Conservation (phyloP, 1,140 invertebrate genomes). For the Panagrolaimus sp. region DNA sequence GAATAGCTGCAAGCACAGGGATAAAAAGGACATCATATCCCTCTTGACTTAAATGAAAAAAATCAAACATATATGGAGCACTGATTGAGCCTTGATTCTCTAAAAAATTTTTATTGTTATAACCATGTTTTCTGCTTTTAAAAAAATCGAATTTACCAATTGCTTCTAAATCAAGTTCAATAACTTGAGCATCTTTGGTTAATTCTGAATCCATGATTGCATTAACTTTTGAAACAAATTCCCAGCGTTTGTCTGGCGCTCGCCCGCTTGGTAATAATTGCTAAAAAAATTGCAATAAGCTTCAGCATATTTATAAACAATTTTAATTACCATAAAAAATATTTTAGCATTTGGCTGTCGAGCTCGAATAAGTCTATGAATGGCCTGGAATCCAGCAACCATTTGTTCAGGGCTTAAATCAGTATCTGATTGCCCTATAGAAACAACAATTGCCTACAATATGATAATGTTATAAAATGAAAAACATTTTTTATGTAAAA, state of each 20-base stretch:
- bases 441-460: conserved; percentile 20
- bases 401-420: conserved; percentile 13
- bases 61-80: conserved; percentile 22
- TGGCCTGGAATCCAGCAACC: conserved; percentile 6
- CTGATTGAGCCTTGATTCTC: conserved; percentile 16
- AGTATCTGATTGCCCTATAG: conserved; percentile 23
- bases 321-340: conserved; percentile 26
- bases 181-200: conserved; percentile 11
- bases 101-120: conserved; percentile 17
- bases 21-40: conserved; percentile 19
- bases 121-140: too few species aligned
- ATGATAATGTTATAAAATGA: not conserved
- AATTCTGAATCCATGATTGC: conserved; percentile 20
- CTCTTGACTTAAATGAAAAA: conserved; percentile 21
- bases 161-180: conserved; percentile 12
- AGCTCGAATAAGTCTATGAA: conserved; percentile 4
- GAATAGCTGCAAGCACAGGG: conserved; percentile 3
- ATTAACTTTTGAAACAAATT: conserved; percentile 23
- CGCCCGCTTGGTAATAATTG: conserved; percentile 23
- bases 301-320: not conserved
- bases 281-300: conserved; percentile 11
- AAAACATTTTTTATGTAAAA: conserved; percentile 19
- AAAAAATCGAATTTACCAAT: conserved; percentile 17
- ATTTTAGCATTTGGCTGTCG: conserved; percentile 22
- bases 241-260: conserved; percentile 10